Percentiles rank a stretch among this genome's conserved stretches.
Evolutionary conservation across 1,140 invertebrate species (phyloP).

Genomic region (Ctenoplectra terminalis): DNA sequence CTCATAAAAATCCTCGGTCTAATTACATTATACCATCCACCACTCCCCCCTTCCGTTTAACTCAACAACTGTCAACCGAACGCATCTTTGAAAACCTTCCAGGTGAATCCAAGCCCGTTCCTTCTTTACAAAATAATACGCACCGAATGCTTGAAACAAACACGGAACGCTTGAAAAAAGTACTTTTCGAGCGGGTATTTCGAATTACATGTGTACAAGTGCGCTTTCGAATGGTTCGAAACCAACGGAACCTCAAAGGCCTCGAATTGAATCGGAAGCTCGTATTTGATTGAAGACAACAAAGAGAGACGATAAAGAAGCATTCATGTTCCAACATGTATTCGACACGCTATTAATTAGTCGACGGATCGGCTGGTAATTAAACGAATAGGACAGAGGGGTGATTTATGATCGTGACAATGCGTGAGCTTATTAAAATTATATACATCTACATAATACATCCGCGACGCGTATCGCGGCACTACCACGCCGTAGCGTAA

Average conservation of each 20-base stretch:
- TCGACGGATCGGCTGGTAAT: neutral
- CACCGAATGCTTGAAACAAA: no score
- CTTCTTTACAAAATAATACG: no score
- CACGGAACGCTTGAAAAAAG: neutral
- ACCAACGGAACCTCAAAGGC: neutral
- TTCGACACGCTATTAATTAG: neutral
- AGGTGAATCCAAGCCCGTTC: no score
- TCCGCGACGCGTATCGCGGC: neutral
- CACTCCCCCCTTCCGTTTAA: no score
- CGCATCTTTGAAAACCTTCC: no score
- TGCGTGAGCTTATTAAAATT: slow-evolving; percentile 6
- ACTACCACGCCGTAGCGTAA: neutral
- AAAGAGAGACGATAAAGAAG: neutral
- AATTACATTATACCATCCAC: no score
- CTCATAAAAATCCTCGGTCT: no score
- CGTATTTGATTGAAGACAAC: neutral
- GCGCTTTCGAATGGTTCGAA: neutral
- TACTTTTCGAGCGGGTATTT: neutral
- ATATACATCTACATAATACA: neutral
- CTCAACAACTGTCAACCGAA: no score
- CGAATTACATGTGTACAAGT: neutral
- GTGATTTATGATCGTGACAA: neutral
- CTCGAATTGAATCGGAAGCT: neutral
- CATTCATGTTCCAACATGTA: neutral
- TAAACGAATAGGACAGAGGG: neutral